Percentiles rank a stretch among this genome's conserved stretches.
phyloP scores from a whole-genome alignment of 2,888 invertebrate genomes.

The Parnassius glacialis region DNA sequence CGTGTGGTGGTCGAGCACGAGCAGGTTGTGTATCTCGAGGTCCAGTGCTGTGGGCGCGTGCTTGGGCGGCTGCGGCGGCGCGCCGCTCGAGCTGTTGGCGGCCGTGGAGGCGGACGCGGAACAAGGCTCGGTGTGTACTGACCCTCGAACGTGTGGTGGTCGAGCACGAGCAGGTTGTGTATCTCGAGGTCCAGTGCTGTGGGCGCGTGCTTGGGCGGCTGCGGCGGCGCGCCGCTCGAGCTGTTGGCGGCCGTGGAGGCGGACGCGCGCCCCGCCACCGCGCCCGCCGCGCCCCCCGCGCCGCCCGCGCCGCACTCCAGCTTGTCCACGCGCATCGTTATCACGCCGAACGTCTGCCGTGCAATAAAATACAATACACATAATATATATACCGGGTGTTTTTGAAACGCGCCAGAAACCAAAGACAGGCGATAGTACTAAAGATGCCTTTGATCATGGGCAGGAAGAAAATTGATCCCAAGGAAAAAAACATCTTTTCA shows the following conservation, averaged over 20 bases:
- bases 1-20: conserved; percentile 97
- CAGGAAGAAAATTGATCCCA: too few species aligned
- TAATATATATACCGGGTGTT: too few species aligned
- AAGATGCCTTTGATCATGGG: too few species aligned
- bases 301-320: conserved; percentile 80
- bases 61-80: conserved; percentile 80
- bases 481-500: too few species aligned
- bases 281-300: conserved; percentile 57
- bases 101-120: conserved; percentile 56
- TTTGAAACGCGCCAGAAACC: too few species aligned
- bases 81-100: conserved; percentile 58
- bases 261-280: conserved; percentile 57
- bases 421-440: background rate
- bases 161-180: conserved; percentile 93
- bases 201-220: conserved; percentile 82
- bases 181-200: conserved; percentile 94
- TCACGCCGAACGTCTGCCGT: conserved; percentile 32
- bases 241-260: conserved; percentile 53
- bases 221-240: conserved; percentile 60
- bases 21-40: conserved; percentile 93
- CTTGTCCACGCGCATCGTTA: conserved; percentile 94
- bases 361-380: background rate
- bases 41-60: conserved; percentile 87
- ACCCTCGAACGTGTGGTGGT: conserved; percentile 97
- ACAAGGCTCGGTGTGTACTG: too few species aligned